A percentile compares a stretch with the other conserved stretches of the same genome.
Conservation (phyloP, 1,140 invertebrate genomes). For the Aphaenogaster ashmeadi region DNA sequence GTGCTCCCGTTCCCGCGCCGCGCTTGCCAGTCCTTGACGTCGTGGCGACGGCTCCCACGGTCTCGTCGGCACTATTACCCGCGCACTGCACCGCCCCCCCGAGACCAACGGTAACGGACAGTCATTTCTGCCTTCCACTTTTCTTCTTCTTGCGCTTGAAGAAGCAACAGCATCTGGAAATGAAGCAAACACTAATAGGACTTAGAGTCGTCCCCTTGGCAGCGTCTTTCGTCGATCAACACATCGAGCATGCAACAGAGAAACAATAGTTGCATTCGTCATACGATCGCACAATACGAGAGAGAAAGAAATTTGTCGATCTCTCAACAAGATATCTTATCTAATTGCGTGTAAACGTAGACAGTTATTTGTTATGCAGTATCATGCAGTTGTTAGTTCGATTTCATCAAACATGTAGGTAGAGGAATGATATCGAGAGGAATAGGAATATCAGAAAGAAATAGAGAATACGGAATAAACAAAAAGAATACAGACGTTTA, state of each 20-base stretch:
- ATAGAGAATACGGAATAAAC: neutral
- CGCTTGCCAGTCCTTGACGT: constrained; percentile 69
- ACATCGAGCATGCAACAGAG: constrained; percentile 78
- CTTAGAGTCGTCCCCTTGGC: constrained; percentile 83
- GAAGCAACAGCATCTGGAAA: constrained; percentile 98
- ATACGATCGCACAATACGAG: neutral
- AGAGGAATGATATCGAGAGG: neutral
- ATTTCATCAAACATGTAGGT: neutral
- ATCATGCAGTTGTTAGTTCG: constrained; percentile 19
- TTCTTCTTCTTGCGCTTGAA: constrained; percentile 99
- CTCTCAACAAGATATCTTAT: neutral
- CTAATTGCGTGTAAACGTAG: neutral
- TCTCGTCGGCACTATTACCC: constrained; percentile 81
- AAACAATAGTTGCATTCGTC: constrained; percentile 60
- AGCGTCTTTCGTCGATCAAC: constrained; percentile 62
- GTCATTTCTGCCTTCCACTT: constrained; percentile 93
- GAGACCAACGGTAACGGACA: constrained; percentile 85
- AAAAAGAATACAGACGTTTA: constrained; percentile 23
- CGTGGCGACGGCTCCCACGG: constrained; percentile 55
- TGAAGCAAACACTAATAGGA: constrained; percentile 87
- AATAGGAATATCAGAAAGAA: neutral
- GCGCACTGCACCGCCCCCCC: constrained; percentile 84
- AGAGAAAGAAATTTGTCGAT: constrained; percentile 41
- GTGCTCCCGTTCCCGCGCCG: constrained; percentile 25
- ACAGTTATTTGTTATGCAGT: constrained; percentile 3